Base-by-base conservation (phyloP, 2,113 vertebrate species). In the Fregetta grallaria region DNA sequence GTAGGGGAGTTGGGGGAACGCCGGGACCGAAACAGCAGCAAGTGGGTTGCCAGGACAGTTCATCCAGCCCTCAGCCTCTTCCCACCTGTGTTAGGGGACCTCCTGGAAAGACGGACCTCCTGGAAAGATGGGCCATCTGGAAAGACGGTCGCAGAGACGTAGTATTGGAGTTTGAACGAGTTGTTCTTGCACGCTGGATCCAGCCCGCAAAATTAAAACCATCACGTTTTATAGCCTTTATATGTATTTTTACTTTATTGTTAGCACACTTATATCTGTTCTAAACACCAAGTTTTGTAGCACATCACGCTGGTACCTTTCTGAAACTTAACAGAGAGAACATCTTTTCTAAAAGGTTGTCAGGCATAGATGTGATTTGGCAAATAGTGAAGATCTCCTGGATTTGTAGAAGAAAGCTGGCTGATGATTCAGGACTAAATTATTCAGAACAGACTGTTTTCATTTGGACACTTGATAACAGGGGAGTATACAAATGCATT, bases 401-500 rank as follows among this genome's bases (percentile, higher is more conserved):
- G 32, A 53, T 96, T 72, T 86, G 47, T 34, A 95, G 77, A 63
- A 72, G 71, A 92, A 90, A 90, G 61, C 65, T 73, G 68, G 25
- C 44, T 91, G 78, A 52, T 94, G 80, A 68, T 86, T 95, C 63
- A 93, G 49, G 62, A 78, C 15, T 92, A 63, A 96, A 94, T 95
- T 94, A 96, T 96, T 95, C 77, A 92, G 65, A 84, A 52, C 45
- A 75, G 70, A 47, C 42, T 44, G 58, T 92, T 97, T 93, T 96
- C 79, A 58, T 91, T 92, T 95, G 67, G 76, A 94, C 47, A 77
- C 36, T 85, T 92, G 94, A 85, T 89, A 84, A 80, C 77, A 70
- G 50, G n/a, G 65, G 66, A 96, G 40, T 88, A 58, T 78, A 90
- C 78, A 92, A 79, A 50, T 85, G 79, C 93, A 65, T 32, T 75